phyloP scores from a whole-genome alignment of 2,113 vertebrate species.

The Muntiacus reevesi region DNA sequence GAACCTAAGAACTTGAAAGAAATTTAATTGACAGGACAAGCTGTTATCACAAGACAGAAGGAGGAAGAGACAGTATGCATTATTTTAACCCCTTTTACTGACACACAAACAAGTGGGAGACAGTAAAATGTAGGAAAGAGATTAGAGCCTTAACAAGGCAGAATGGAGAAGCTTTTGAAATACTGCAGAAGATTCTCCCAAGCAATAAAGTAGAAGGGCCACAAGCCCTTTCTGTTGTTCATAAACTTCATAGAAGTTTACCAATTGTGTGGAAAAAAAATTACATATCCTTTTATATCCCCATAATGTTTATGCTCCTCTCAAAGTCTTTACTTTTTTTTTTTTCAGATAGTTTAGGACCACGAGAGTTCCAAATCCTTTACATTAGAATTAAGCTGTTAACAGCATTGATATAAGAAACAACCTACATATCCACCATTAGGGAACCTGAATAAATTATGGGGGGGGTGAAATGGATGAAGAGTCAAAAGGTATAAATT shows the following conservation, averaged over 20 bases:
- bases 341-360: not conserved
- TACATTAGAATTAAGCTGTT: not conserved
- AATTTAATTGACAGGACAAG: not conserved
- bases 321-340: not conserved
- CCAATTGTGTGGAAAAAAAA: not conserved
- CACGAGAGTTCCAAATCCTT: not conserved
- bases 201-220: not conserved
- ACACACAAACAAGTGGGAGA: not conserved
- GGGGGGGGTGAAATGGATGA: not conserved
- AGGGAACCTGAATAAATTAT: not conserved
- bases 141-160: not conserved
- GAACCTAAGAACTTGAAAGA: slow-evolving; percentile 51
- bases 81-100: not conserved
- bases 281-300: not conserved
- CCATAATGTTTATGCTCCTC: not conserved
- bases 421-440: not conserved
- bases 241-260: not conserved
- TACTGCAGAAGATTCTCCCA: not conserved
- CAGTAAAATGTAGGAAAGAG: not conserved
- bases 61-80: not conserved
- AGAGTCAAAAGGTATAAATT: not conserved
- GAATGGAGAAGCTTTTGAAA: not conserved
- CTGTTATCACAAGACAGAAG: not conserved
- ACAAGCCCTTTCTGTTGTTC: not conserved
- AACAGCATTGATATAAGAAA: not conserved